Base-by-base conservation (phyloP, 2,888 invertebrate genomes). In the Nephrotoma guestfalica region DNA sequence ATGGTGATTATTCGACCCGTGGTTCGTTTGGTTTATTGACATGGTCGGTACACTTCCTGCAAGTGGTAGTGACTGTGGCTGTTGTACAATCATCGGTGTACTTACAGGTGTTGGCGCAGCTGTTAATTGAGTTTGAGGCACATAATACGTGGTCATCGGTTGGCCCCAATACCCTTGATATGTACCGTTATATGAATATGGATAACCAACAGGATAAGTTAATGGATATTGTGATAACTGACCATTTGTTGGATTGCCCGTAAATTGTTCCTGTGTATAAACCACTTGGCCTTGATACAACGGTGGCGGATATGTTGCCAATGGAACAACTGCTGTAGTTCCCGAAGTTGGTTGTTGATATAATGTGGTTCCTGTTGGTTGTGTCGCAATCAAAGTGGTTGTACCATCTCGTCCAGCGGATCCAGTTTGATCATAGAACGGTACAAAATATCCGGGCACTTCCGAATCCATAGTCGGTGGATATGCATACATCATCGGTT, bases 401-500 rank as follows among this genome's bases (percentile, higher is more conserved):
- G 71, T 57, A 47, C 88, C 88, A 86, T 91, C 90, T 42, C 89
- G 89, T 87, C 42, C 40, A 9, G 90, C 91, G 88, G 89, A 90
- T 87, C 90, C 42, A 86, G 90, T 88, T 87, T 91, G 90, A 89
- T 91, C 91, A 88, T 90, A 91, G 86, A 92, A 90, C 86, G 91
- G 91, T 90, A 91, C 90, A 88, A 91, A 91, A 89, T 91, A 91
- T 86, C 91, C 91, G 87, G 91, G 89, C 87, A 91, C 89, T 87
- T 91, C 91, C 57, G 90, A 89, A 71, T 91, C 91, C 87, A 89
- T 90, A 88, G 89, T 90, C 42, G 90, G 90, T 88, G 91, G 91
- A 88, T 91, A 90, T 86, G 90, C 89, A 87, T 91, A 92, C 84
- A 92, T 90, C 92, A 91, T 91, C 89, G 90, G 90, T 88, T 91